Base-by-base conservation (phyloP, 2,113 vertebrate genomes). In the Nerophis lumbriciformis region DNA sequence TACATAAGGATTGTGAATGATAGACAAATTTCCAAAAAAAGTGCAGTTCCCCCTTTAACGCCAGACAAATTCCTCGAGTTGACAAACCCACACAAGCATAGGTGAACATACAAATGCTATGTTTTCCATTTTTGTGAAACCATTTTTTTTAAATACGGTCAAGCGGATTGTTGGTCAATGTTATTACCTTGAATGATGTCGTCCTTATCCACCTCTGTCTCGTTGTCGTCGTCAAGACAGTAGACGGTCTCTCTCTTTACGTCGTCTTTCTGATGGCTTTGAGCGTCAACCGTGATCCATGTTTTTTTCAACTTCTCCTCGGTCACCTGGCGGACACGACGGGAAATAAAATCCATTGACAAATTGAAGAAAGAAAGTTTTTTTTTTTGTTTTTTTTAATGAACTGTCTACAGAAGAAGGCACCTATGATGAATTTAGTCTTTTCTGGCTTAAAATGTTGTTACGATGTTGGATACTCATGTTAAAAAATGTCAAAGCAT, bases 151-250 rank as follows among this genome's bases (percentile, higher is more conserved):
- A 39, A 7, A 39, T 5, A 39, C 8, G 6, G n/a, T 6, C 50
- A 51, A 15, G n/a, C 12, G 6, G 8, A n/a, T 39, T 39, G 50
- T 51, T n/a, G 2, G 28, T 28, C 28, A 6, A 19, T 36, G n/a
- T 12, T 47, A 55, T 70, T 85, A 96, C 96, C 97, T 90, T 96
- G 94, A 84, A 99, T 93, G 73, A 81, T 94, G 48, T 98, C 94
- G 0, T 96, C 94, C 76, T 74, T 92, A 53, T 80, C 77, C 82
- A 99, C 83, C 81, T 99, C 97, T 1, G 95, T 98, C 86, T 99
- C 95, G 0, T 98, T 89, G 71, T 99, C 96, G 6, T 98, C 94
- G 53, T 97, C 90, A 78, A 97, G 89, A 76, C 95, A 98, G 86
- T 91, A 94, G 62, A 98, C 92, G 0, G 93, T 95, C 83, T 97